Conservation (phyloP, 2,113 vertebrate genomes). For the Sylvia atricapilla region DNA sequence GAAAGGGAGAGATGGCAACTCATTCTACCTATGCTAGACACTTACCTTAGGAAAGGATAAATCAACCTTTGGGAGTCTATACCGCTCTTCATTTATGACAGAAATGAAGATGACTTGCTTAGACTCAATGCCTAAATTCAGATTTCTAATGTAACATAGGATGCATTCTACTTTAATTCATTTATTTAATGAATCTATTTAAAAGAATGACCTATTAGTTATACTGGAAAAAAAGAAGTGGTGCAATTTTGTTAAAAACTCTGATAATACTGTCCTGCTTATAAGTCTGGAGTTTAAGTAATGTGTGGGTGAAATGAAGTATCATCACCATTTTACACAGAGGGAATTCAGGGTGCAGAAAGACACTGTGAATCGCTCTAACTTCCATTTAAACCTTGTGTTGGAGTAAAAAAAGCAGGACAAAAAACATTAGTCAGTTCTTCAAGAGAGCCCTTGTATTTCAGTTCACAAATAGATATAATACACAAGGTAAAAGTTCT, state of each 20-base stretch:
- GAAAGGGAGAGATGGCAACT: not conserved
- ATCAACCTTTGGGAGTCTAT: not conserved
- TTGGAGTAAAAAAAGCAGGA: not conserved
- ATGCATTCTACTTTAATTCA: not conserved
- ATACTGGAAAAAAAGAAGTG: not conserved
- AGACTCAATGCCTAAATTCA: slow-evolving; percentile 4
- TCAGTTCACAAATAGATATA: not conserved
- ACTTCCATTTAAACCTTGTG: not conserved
- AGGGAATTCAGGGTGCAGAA: not conserved
- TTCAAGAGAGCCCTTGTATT: not conserved
- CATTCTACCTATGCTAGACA: not conserved
- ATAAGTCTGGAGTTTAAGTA: slow-evolving; percentile 1
- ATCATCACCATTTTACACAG: not conserved
- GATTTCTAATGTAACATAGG: slow-evolving; percentile 1
- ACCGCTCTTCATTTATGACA: not conserved
- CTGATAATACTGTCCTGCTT: slow-evolving; percentile 30
- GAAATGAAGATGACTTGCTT: not conserved
- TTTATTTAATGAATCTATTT: slow-evolving; percentile 4
- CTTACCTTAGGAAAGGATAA: not conserved
- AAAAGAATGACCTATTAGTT: not conserved
- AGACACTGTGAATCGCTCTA: not conserved
- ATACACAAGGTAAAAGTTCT: not conserved
- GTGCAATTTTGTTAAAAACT: slow-evolving; percentile 9
- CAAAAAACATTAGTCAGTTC: not conserved
- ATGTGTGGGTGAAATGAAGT: slow-evolving; percentile 15